Conservation (phyloP, 2,797 vertebrate genomes). For the Hypotaenidia philippensis region DNA sequence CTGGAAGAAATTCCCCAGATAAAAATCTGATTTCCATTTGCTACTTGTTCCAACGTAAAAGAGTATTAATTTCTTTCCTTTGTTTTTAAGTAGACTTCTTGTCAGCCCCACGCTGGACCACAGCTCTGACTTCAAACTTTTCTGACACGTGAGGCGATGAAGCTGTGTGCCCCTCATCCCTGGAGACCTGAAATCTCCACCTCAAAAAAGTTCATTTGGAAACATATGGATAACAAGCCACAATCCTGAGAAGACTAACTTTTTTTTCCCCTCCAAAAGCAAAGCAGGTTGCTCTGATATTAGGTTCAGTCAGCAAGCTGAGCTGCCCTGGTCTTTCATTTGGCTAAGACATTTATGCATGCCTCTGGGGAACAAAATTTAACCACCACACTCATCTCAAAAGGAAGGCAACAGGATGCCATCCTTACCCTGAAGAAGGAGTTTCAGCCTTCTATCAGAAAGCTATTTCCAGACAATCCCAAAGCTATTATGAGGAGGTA, state of each 20-base stretch:
- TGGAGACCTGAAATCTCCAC: background rate
- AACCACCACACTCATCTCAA: background rate
- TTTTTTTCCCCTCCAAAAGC: background rate
- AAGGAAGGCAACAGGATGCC: slow-evolving; percentile 15
- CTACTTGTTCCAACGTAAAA: background rate
- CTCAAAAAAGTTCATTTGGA: background rate
- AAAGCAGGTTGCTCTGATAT: background rate
- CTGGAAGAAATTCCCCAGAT: background rate
- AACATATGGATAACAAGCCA: background rate
- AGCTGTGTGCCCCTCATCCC: background rate
- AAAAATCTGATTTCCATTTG: background rate
- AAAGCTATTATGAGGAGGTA: slow-evolving; percentile 22
- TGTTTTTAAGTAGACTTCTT: background rate
- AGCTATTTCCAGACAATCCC: slow-evolving; percentile 24
- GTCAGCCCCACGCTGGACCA: background rate
- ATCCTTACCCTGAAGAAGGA: background rate
- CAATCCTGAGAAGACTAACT: background rate
- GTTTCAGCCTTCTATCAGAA: slow-evolving; percentile 13
- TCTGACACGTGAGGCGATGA: background rate
- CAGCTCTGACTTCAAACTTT: background rate
- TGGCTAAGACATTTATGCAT: background rate
- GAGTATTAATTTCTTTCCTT: background rate
- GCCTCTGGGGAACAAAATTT: background rate
- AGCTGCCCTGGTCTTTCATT: background rate
- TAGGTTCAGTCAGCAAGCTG: background rate